Base-by-base conservation (phyloP, 2,888 invertebrate genomes). In the Oscheius onirici region DNA sequence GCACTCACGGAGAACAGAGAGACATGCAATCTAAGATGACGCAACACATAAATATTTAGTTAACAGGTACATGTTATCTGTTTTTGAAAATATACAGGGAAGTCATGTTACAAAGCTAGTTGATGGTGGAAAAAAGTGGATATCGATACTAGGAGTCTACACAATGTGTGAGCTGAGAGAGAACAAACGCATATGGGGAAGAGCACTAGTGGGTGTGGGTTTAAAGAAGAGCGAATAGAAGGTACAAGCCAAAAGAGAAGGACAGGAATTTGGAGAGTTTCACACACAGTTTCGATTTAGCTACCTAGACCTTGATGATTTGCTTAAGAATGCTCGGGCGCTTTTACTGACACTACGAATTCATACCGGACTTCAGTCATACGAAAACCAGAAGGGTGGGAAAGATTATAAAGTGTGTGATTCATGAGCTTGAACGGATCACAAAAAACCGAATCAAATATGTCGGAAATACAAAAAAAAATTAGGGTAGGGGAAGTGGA, bases 1-100 rank as follows among this genome's bases (percentile, higher is more conserved):
- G n/a, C n/a, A n/a, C 34, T 40, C 57, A n/a, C 34, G 34, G 54
- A 11, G 28, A n/a, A 13, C 11, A 46, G 44, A 44, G 24, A 61
- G 58, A 41, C 8, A 58, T 17, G 58, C n/a, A n/a, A n/a, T n/a
- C n/a, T n/a, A 58, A 2, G 24, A 58, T 3, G 22, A 60, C 8
- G n/a, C n/a, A 58, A 63, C 63, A 63, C 49, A 63, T 63, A 63
- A 63, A 63, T 63, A 63, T 63, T 63, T 63, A 63, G 28, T 49
- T 49, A 41, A 58, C 40, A 40, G 58, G n/a, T 28, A 55, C 55
- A 41, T 40, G 20, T 58, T 58, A 26, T 28, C 22, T 55, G n/a
- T 41, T 41, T 40, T 58, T 58, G 58, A 40, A 40, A 58, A 58
- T 58, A 58, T 58, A 58, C 58, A 58, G 20, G n/a, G n/a, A 24